phyloP scores from a whole-genome alignment of 1,140 invertebrate species.

The Aricia agestis region DNA sequence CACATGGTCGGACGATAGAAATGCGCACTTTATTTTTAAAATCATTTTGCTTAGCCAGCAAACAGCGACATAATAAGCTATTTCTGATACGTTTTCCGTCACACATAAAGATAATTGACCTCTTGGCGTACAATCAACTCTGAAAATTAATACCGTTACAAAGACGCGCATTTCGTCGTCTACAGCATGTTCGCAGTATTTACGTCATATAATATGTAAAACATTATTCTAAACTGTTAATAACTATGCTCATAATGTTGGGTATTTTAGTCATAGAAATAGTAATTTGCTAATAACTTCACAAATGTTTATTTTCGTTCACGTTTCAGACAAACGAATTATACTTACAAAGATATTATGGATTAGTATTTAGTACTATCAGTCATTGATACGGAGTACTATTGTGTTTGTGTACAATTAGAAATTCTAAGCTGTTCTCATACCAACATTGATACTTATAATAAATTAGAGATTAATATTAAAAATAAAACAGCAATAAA shows the following conservation, averaged over 20 bases:
- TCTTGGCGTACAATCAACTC: conserved; percentile 16
- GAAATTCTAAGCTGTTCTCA: background rate
- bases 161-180: conserved; percentile 11
- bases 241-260: background rate
- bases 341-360: background rate
- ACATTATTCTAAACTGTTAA: background rate
- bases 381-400: background rate
- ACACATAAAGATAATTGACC: conserved; percentile 8
- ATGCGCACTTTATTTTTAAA: conserved; percentile 3
- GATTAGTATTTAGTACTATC: background rate
- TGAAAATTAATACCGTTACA: conserved; percentile 16
- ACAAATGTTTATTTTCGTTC: too few relatives aligned
- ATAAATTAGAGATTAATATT: too few relatives aligned
- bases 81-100: conserved; percentile 2
- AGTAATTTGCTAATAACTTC: background rate
- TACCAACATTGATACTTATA: background rate
- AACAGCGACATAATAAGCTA: background rate
- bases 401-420: background rate
- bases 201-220: background rate
- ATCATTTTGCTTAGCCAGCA: background rate
- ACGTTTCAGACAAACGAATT: too few relatives aligned
- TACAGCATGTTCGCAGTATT: background rate
- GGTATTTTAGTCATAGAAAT: background rate
- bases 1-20: background rate
- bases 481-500: too few relatives aligned